A percentile compares a stretch with the other conserved stretches of the same genome.
phyloP scores from a whole-genome alignment of 2,797 vertebrate species.

The Syncerus caffer region DNA sequence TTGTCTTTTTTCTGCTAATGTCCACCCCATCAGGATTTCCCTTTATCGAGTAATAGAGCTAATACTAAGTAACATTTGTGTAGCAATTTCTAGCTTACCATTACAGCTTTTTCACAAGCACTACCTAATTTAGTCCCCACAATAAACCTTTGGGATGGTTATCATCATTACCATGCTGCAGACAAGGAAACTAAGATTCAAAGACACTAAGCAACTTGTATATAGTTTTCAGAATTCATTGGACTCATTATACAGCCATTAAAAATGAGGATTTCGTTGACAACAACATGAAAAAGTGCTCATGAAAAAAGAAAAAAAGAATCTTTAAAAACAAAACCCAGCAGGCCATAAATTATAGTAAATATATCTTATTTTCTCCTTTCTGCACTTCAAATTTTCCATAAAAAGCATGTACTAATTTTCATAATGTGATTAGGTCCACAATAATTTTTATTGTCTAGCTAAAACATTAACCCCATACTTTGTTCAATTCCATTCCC shows the following conservation, averaged over 20 bases:
- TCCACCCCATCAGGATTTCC: background rate
- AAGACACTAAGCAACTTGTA: background rate
- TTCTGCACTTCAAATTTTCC: background rate
- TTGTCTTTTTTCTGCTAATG: background rate
- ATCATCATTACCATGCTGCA: background rate
- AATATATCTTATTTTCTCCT: background rate
- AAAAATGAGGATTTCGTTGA: background rate
- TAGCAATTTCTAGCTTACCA: background rate
- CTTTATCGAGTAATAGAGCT: background rate
- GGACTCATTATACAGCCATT: background rate
- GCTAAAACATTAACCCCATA: background rate
- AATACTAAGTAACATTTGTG: background rate
- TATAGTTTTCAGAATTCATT: background rate
- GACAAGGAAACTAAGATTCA: background rate
- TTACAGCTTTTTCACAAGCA: background rate
- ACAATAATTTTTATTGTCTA: conserved; percentile 19
- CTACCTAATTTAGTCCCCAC: background rate
- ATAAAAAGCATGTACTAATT: background rate
- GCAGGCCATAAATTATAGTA: background rate
- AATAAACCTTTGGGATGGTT: background rate
- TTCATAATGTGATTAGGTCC: background rate
- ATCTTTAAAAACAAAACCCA: background rate
- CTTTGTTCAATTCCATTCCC: background rate
- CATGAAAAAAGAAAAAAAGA: background rate
- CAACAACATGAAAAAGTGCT: background rate